Conservation (phyloP, 2,113 vertebrate species). For the Microcebus jonahi region DNA sequence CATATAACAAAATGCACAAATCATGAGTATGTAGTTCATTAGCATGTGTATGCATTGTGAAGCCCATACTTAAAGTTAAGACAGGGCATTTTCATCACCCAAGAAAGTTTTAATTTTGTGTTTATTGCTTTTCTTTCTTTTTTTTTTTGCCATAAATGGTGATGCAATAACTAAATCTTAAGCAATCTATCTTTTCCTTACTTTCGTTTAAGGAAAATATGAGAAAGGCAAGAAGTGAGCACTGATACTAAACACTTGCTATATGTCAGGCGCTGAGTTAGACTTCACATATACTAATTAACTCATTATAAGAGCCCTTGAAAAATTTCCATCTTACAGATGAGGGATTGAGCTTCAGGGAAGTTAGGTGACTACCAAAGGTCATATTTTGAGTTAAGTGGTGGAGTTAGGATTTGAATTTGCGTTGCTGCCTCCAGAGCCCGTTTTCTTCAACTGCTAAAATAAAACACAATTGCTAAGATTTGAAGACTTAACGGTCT, state of each 20-base stretch:
- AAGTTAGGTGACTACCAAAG: neutral
- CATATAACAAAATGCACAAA: neutral
- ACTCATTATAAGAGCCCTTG: neutral
- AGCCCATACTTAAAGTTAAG: neutral
- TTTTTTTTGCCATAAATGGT: neutral
- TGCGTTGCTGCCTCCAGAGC: neutral
- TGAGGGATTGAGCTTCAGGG: neutral
- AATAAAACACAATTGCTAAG: neutral
- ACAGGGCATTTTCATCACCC: neutral
- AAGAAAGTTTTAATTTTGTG: slow-evolving; percentile 5
- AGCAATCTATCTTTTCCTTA: neutral
- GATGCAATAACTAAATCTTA: neutral
- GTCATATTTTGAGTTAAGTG: neutral
- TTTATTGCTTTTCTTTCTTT: neutral
- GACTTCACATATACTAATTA: neutral
- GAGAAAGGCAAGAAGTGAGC: neutral
- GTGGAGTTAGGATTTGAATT: neutral
- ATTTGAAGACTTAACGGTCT: neutral
- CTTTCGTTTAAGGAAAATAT: slow-evolving; percentile 35
- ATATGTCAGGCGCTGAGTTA: neutral
- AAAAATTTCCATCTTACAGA: neutral
- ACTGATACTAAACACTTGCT: neutral
- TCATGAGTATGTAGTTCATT: neutral
- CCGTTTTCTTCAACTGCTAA: slow-evolving; percentile 2
- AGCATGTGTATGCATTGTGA: neutral